phyloP scores from a whole-genome alignment of 1,140 invertebrate genomes.

The Lepidurus packardi region DNA sequence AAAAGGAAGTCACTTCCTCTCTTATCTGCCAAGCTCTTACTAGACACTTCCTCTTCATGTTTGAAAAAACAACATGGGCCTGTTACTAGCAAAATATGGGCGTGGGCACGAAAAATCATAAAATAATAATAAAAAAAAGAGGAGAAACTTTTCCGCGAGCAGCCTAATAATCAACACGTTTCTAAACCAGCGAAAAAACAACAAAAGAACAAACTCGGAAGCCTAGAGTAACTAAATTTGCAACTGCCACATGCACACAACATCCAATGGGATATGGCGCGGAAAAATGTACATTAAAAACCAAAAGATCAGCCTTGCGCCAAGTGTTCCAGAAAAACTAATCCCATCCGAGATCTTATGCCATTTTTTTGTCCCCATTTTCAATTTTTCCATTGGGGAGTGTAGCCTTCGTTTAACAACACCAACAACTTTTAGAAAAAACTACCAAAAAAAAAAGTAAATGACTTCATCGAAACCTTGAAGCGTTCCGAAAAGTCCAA shows the following conservation, averaged over 20 bases:
- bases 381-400: background rate
- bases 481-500: background rate
- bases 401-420: background rate
- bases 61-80: background rate
- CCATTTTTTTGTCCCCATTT: background rate
- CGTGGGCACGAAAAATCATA: background rate
- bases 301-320: background rate
- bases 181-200: background rate
- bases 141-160: background rate
- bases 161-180: background rate
- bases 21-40: background rate
- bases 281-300: background rate
- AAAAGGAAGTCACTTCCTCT: constrained; percentile 12
- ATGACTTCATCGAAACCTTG: background rate
- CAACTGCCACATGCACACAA: constrained; percentile 14
- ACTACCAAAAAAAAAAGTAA: background rate
- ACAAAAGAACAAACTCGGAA: background rate
- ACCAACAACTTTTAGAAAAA: background rate
- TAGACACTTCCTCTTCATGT: constrained; percentile 1
- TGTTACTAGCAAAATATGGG: background rate
- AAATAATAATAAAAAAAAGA: background rate
- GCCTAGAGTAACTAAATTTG: background rate
- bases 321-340: no score
- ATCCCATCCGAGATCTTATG: background rate
- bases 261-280: background rate